These are phyloP conservation scores for Phymorhynchus buccinoides DNA, from an alignment of 1,140 invertebrate genomes.

Conservation along the genomic window DNA sequence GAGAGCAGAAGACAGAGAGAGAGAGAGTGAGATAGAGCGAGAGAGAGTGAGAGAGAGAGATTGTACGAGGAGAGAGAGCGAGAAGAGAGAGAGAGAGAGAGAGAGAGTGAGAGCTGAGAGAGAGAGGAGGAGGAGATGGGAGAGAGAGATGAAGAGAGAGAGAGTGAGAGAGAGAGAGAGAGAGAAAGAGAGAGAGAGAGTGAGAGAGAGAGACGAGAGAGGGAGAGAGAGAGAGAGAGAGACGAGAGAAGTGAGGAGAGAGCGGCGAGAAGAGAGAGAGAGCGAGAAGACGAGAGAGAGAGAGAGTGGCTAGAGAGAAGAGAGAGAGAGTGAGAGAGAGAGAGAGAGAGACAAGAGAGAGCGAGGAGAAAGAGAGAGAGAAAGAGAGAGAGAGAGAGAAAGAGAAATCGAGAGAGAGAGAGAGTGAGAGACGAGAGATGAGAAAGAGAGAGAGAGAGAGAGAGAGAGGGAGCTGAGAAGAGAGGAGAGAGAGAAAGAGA, in stretches of 20 bases:
- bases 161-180: conserved; percentile 2
- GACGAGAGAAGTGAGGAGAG: neutral
- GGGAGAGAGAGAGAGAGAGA: neutral
- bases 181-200: conserved; percentile 17
- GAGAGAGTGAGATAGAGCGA: neutral
- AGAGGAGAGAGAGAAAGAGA: too few species aligned
- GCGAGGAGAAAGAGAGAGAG: too few species aligned
- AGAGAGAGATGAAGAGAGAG: neutral
- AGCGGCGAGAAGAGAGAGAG: neutral
- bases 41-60: neutral
- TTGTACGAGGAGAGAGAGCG: neutral
- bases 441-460: too few species aligned
- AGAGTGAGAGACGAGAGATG: too few species aligned
- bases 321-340: neutral
- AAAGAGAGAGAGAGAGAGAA: too few species aligned
- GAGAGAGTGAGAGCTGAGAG: neutral
- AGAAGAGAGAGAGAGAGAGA: neutral
- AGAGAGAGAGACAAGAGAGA: too few species aligned
- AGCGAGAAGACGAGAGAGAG: neutral
- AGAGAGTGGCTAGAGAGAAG: neutral
- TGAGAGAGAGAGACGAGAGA: neutral
- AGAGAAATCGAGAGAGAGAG: too few species aligned
- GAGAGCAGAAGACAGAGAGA: neutral
- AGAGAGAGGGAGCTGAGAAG: too few species aligned
- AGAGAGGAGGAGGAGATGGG: neutral